These are phyloP conservation scores for Nestor notabilis DNA, from an alignment of 2,113 vertebrate species.

Conservation along the genomic window DNA sequence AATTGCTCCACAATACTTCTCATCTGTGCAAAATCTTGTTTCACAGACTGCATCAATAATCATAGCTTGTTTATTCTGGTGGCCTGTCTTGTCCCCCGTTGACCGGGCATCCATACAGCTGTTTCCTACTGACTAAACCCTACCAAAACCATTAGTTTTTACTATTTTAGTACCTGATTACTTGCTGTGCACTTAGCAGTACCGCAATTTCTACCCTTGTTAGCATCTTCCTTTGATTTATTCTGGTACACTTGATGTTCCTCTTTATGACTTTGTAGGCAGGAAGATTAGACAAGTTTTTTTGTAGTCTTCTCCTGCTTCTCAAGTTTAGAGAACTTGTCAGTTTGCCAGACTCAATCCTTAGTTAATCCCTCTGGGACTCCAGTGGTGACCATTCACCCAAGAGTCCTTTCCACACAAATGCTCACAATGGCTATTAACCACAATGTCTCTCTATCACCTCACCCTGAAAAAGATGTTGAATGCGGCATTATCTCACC, in stretches of 20 bases:
- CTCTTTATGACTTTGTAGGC: neutral
- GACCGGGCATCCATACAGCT: neutral
- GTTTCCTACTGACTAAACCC: neutral
- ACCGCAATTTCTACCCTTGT: neutral
- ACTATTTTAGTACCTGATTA: neutral
- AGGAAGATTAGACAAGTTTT: neutral
- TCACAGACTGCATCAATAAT: neutral
- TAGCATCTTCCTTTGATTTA: neutral
- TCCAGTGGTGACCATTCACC: neutral
- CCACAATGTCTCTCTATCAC: neutral
- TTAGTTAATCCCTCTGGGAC: neutral
- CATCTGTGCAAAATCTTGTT: neutral
- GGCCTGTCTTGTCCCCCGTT: neutral
- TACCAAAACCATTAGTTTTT: neutral
- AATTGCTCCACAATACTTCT: neutral
- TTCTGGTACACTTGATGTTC: neutral
- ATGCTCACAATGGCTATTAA: neutral
- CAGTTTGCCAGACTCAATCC: neutral
- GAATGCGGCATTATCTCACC: neutral
- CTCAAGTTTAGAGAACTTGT: neutral
- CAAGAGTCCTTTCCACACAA: neutral
- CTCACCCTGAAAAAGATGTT: rapidly evolving
- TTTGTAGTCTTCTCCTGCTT: neutral
- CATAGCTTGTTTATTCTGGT: neutral
- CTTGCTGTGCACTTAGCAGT: neutral